Evolutionary conservation across 2,888 invertebrate species (phyloP).

Genomic region (Strigamia maritima): DNA sequence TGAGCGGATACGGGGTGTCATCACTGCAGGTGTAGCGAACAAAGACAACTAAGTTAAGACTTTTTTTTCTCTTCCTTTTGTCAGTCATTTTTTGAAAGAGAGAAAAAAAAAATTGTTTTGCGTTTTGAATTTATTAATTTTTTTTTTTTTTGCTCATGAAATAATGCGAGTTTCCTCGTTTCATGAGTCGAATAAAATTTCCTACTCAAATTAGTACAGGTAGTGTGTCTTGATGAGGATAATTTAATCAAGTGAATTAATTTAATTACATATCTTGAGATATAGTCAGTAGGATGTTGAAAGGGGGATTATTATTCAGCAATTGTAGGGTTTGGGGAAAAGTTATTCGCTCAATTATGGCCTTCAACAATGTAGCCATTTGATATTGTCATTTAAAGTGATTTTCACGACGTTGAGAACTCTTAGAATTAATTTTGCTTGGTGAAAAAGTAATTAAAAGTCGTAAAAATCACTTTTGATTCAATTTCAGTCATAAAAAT

Average conservation of each 20-base stretch:
- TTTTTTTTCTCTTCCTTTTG: not conserved
- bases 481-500: too few relatives aligned
- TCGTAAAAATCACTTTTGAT: too few relatives aligned
- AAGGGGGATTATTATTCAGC: not conserved
- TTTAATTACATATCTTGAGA: not conserved
- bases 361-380: too few relatives aligned
- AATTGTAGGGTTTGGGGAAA: too few relatives aligned
- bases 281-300: not conserved
- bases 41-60: constrained; percentile 7
- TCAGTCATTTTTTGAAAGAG: too few relatives aligned
- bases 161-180: not conserved
- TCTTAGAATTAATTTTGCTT: too few relatives aligned
- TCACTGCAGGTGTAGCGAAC: constrained; percentile 8
- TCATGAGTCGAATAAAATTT: not conserved
- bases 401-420: too few relatives aligned
- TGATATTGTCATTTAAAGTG: too few relatives aligned
- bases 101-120: not conserved
- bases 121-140: not conserved
- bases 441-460: too few relatives aligned
- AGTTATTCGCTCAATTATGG: too few relatives aligned
- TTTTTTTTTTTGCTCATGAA: not conserved
- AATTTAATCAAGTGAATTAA: constrained; percentile 19
- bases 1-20: constrained; percentile 27
- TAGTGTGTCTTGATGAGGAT: not conserved
- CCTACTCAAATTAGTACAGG: not conserved